Percentiles rank a stretch among this genome's conserved stretches.
Evolutionary conservation across 2,797 vertebrate genomes (phyloP).

Genomic region (Eremophila alpestris): DNA sequence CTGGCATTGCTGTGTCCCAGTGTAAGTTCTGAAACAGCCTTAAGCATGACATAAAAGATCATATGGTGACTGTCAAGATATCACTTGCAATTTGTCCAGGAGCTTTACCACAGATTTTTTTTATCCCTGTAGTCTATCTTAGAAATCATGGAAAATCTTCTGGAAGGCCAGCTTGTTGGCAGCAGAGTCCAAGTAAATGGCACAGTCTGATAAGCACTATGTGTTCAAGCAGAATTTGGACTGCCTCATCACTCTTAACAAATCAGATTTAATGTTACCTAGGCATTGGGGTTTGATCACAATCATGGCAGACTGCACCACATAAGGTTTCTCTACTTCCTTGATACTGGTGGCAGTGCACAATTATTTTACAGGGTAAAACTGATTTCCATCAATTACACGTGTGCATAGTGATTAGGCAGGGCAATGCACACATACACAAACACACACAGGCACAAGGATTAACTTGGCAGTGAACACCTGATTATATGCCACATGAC

Average conservation of each 20-base stretch:
- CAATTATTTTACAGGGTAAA: neutral
- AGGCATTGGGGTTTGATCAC: neutral
- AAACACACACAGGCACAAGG: fast-evolving
- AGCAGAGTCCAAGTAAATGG: neutral
- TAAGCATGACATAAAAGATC: neutral
- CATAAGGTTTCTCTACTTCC: neutral
- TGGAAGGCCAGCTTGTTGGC: neutral
- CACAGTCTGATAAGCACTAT: neutral
- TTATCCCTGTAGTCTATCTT: neutral
- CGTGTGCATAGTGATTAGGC: neutral
- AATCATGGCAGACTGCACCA: neutral
- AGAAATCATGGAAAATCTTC: neutral
- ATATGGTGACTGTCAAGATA: neutral
- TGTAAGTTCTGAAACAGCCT: neutral
- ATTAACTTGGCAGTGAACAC: neutral
- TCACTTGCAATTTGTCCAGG: neutral
- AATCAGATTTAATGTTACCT: neutral
- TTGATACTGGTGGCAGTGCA: neutral
- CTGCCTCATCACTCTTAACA: neutral
- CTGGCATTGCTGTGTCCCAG: neutral
- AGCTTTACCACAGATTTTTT: neutral
- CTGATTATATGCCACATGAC: neutral
- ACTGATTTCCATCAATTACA: neutral
- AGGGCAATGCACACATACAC: neutral
- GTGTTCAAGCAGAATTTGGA: neutral